Base-by-base conservation (phyloP, 2,797 vertebrate genomes). In the Knipowitschia caucasica region DNA sequence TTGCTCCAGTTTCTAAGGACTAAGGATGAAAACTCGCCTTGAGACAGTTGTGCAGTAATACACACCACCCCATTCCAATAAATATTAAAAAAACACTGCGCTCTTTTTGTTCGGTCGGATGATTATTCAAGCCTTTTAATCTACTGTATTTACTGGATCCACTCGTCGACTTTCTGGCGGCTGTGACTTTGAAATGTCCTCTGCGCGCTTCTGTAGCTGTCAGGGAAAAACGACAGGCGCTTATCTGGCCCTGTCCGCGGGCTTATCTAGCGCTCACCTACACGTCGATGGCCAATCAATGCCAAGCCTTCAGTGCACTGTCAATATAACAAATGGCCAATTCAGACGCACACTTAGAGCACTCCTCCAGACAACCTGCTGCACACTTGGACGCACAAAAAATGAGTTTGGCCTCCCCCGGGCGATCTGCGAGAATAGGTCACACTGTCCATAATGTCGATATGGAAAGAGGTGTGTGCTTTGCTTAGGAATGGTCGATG, bases 241-340 rank as follows among this genome's bases (percentile, higher is more conserved):
- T 89, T 86, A 86, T 88, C 81, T 81, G 53, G 67, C 36, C 64
- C 69, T 50, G 62, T 83, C 78, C 71, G 69, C 66, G 15, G 75
- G 73, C 81, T 88, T 89, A 89, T 89, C 86, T 85, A 60, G 68
- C 50, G 72, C 81, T 87, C 80, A 81, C 80, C 84, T 71, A 74
- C 74, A 76, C 79, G 63, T 89, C 84, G 61, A 88, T 84, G 82
- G 67, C 42, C 68, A 86, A 89, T 88, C 88, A 78, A 90, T 88
- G 72, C 59, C 59, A 52, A 70, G 81, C 82, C 78, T 79, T 82
- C 80, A 78, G 75, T 40, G 62, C 33, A 5, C 60, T 67, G 52
- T 83, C 84, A 81, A 84, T 85, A 76, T 72, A 79, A 82, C 82
- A 81, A 84, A 83, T 80, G 82, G 75, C 80, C 75, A 62, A 84